Evolutionary conservation across 2,797 vertebrate species (phyloP), one percentile per base, ranked within the genome.

Genomic region (Acrossocheilus fasciatus): DNA sequence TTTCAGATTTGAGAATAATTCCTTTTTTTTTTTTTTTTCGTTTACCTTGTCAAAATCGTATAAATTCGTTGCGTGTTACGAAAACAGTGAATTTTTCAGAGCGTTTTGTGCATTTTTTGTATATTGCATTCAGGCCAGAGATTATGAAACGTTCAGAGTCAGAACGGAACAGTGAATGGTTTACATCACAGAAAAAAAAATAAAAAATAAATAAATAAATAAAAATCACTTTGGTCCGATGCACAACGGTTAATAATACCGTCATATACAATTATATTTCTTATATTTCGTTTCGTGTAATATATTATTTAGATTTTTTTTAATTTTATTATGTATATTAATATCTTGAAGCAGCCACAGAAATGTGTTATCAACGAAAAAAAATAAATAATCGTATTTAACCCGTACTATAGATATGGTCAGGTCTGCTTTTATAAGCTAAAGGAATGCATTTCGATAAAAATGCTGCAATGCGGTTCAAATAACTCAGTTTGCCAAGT

Each of bases 381-480:
- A 72, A 47, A 39, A n/a, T 6, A 4, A 14, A 47, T 30, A 2
- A 18, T 41, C 4, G 0, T 9, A 15, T 36, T 68, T 66, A 34
- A 20, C 4, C 18, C 4, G 0, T 17, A 30, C 3, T 26, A 39
- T 34, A 10, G 18, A 83, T 20, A 50, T 36, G 18, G 5, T 50
- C 57, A 17, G 7, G 8, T 52, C 23, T 83, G 73, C 45, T 12
- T 68, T 45, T 62, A 45, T 20, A 41, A 6, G 2, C 45, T n/a
- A n/a, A 54, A 82, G 17, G n/a, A 68, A 54, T 83, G 30, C 26
- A 84, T 77, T 78, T 77, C 6, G 17, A 69, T 88, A 80, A 78
- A 90, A 83, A 50, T 94, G 90, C 94, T 96, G 95, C 94, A 96
- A 91, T 96, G 95, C 95, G 94, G 94, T 93, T 93, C 90, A 92